Evolutionary conservation across 2,797 vertebrate genomes (phyloP), one percentile per base, ranked within the genome.

Genomic region (Microctenopoma lineatum): DNA sequence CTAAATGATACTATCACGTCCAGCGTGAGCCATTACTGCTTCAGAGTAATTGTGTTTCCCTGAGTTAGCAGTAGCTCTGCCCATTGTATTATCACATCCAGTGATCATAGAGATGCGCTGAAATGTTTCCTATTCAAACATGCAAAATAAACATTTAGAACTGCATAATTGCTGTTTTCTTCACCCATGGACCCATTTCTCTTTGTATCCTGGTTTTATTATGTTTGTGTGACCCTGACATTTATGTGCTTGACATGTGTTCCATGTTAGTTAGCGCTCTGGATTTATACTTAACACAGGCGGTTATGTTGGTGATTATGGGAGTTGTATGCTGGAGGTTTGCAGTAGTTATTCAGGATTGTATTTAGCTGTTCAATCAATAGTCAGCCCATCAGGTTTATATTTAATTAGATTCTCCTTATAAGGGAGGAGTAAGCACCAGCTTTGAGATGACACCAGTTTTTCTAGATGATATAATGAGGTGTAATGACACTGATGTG

Each of bases 1-100:
- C 72, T 66, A 79, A 87, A 85, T 81, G 70, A 87, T 78, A 65
- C 75, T 41, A 54, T 85, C 75, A 69, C 9, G 1, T 81, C 72
- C 68, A 77, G 75, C 59, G 42, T 57, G 65, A 85, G 73, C 79
- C 65, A 73, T 86, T 76, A 71, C 63, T 62, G 76, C 78, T 67
- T 72, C 70, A 50, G 70, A 53, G 60, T 83, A 75, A 80, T 80
- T 80, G 72, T 80, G 69, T 86, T 80, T 75, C 64, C 45, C 42
- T 56, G 77, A 73, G 73, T 81, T 76, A 85, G 65, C 52, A 61
- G 59, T 38, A 75, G 76, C 72, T 84, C 79, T 63, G 32, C 59
- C 61, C 56, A 51, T 65, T 54, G 59, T 60, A 36, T 70, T 56
- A 70, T 70, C 64, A 55, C 58, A 80, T 38, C 12, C 39, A 7